These are phyloP conservation scores for Odontamblyopus rebecca DNA, from an alignment of 2,797 vertebrate species.

Conservation along the genomic window DNA sequence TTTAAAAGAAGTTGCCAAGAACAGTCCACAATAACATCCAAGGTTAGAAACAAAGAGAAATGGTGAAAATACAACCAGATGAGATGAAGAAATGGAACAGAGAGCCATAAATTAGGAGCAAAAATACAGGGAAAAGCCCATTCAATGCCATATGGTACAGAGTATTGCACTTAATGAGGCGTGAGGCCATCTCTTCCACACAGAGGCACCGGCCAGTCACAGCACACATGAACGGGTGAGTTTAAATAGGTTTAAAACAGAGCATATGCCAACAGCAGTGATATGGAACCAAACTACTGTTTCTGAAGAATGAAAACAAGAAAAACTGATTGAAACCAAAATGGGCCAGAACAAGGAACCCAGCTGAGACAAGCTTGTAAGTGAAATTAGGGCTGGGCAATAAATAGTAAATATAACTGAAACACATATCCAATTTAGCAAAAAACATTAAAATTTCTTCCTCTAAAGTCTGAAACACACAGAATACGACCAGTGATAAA, in stretches of 20 bases:
- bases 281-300: constrained; percentile 57
- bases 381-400: background rate
- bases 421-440: no score
- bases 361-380: background rate
- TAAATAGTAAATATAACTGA: no score
- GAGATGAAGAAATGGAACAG: constrained; percentile 57
- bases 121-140: constrained; percentile 43
- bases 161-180: constrained; percentile 75
- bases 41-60: constrained; percentile 5
- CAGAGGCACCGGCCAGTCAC: constrained; percentile 61
- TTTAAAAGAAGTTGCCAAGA: constrained; percentile 25
- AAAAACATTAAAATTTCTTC: no score
- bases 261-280: constrained; percentile 55
- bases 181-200: constrained; percentile 65
- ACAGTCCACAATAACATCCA: constrained; percentile 13
- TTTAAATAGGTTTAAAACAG: constrained; percentile 63
- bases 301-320: constrained; percentile 28
- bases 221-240: constrained; percentile 66
- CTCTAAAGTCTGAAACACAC: no score
- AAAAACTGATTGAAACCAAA: background rate
- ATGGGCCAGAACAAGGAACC: background rate
- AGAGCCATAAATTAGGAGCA: constrained; percentile 36
- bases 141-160: constrained; percentile 71
- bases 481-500: no score
- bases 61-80: constrained; percentile 43